Evolutionary conservation across 2,113 vertebrate species (phyloP), one percentile per base, ranked within the genome.

Genomic region (Nansenia antarctica): DNA sequence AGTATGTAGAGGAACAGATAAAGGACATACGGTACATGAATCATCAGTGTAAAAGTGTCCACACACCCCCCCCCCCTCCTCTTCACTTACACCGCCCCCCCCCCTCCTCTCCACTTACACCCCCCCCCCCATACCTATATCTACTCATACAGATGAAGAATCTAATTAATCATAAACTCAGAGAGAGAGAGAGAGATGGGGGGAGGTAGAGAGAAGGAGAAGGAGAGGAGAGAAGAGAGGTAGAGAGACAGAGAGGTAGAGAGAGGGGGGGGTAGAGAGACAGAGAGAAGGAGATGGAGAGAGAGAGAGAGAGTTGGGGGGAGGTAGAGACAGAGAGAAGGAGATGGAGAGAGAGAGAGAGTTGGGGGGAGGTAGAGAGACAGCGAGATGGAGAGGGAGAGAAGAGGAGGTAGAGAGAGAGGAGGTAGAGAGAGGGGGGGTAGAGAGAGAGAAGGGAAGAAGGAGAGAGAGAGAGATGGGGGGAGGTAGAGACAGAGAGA

Each of bases 91-190:
- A 42, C 20, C 45, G 1, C n/a, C 14, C 65, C 34, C 59, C 62
- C 49, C 30, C 22, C 2, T n/a, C n/a, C n/a, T n/a, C n/a, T n/a
- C n/a, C n/a, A n/a, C n/a, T n/a, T n/a, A n/a, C n/a, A n/a, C n/a
- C n/a, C 1, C 45, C 26, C 3, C 37, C 20, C 14, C 30, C n/a
- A 35, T 59, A 34, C 55, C 45, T 67, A 42, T 35, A 27, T 30
- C n/a, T n/a, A 76, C 61, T 76, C 73, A 70, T n/a, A 67, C 37
- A 60, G 66, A 79, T 72, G 58, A 69, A 66, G 31, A 60, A 35
- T 39, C 31, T 29, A 35, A 47, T 42, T 63, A 39, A 73, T 62
- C 65, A 62, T 69, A 67, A 35, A 49, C 42, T 66, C 26, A 47
- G 37, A 14, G 47, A 15, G 47, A 15, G 15, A 52, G 47, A 18